Evolutionary conservation across 2,888 invertebrate genomes (phyloP).

Genomic region (Dioctria rufipes): DNA sequence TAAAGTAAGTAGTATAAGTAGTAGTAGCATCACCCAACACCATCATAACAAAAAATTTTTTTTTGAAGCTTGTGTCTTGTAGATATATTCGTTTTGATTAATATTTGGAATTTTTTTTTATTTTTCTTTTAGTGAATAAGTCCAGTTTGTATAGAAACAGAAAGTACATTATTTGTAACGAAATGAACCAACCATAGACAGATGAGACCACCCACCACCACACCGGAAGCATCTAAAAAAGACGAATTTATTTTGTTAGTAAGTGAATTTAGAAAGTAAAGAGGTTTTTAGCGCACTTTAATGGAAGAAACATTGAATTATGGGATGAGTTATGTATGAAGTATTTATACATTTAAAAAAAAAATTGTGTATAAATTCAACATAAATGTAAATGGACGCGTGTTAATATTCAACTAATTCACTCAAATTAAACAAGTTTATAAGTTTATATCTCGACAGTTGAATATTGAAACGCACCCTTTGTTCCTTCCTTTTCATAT

Average conservation of each 20-base stretch:
- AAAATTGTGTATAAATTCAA: no score
- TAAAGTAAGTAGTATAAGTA: no score
- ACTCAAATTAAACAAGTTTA: no score
- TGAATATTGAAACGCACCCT: no score
- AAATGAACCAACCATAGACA: background rate
- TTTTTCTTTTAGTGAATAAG: constrained; percentile 3
- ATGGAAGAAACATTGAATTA: no score
- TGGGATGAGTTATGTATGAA: no score
- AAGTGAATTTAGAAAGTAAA: background rate
- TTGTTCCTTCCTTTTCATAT: no score
- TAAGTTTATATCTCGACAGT: no score
- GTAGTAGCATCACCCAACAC: constrained; percentile 26
- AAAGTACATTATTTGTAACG: background rate
- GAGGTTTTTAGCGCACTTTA: no score
- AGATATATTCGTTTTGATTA: background rate
- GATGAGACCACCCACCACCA: background rate
- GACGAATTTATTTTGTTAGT: constrained; percentile 40
- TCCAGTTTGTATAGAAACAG: constrained; percentile 5
- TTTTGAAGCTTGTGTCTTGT: background rate
- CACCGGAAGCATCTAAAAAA: constrained; percentile 43
- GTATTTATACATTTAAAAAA: no score
- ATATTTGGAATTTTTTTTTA: background rate
- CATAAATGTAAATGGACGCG: no score
- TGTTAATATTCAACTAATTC: no score
- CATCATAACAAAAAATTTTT: constrained; percentile 4